Conservation (phyloP, 2,113 vertebrate species). For the Gracilinanus agilis region DNA sequence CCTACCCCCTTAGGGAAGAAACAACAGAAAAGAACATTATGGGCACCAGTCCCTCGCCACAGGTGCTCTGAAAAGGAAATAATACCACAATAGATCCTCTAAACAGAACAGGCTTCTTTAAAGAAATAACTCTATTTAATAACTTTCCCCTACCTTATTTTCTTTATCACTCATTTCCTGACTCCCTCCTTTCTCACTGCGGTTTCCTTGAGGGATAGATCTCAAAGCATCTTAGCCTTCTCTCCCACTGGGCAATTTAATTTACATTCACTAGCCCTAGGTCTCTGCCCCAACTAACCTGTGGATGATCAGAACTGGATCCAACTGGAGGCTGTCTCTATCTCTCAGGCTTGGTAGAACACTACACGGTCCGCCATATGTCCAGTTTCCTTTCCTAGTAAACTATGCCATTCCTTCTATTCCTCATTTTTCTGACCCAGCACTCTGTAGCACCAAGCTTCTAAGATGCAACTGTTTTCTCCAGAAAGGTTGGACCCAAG, state of each 20-base stretch:
- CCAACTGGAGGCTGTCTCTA: neutral
- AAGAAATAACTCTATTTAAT: neutral
- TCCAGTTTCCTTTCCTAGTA: neutral
- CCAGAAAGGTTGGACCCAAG: neutral
- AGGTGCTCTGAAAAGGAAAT: slow-evolving; percentile 34
- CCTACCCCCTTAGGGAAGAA: neutral
- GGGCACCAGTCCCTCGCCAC: neutral
- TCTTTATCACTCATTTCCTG: neutral
- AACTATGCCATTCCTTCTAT: neutral
- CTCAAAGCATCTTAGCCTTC: neutral
- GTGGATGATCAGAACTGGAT: neutral
- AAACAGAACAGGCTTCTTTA: neutral
- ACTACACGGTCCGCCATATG: neutral
- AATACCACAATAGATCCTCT: neutral
- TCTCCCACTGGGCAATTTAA: neutral
- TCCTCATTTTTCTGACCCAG: neutral
- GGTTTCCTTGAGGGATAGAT: neutral
- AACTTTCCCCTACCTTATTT: neutral
- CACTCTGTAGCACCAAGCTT: neutral
- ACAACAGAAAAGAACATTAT: slow-evolving; percentile 33
- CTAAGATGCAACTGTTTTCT: neutral
- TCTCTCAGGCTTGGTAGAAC: neutral
- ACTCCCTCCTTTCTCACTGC: neutral
- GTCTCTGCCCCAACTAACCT: neutral
- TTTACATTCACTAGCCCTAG: neutral